A percentile compares a stretch with the other conserved stretches of the same genome.
These are phyloP conservation scores for Lepidurus apus DNA, from an alignment of 1,140 invertebrate species.

Conservation along the genomic window DNA sequence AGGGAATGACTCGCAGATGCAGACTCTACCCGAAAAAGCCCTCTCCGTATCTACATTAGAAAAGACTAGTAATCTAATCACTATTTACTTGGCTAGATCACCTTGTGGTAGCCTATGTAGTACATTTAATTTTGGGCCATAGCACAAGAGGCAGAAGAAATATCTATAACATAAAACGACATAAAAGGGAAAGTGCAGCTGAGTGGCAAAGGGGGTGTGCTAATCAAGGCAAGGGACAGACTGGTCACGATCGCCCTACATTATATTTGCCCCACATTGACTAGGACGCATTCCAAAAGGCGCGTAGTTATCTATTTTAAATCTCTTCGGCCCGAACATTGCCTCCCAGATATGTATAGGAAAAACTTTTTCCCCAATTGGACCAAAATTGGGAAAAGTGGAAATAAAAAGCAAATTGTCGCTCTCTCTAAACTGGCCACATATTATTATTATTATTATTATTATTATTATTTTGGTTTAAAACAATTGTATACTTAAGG, in stretches of 20 bases:
- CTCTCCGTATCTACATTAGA: neutral
- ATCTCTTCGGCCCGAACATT: neutral
- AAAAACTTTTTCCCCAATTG: neutral
- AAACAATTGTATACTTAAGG: no score
- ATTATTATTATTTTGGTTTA: no score
- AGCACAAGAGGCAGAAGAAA: neutral
- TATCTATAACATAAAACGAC: neutral
- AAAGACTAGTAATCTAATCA: neutral
- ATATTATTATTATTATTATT: no score
- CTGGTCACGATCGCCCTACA: slow-evolving; percentile 8
- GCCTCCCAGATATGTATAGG: neutral
- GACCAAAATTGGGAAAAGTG: no score
- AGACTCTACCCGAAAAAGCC: neutral
- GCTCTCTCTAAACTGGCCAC: no score
- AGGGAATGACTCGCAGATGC: neutral
- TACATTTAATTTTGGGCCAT: neutral
- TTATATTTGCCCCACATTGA: neutral
- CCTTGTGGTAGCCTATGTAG: neutral
- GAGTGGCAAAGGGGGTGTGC: neutral
- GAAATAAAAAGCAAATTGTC: no score
- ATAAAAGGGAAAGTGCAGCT: slow-evolving; percentile 1
- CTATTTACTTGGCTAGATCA: neutral
- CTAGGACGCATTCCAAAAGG: neutral
- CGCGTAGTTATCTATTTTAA: neutral
- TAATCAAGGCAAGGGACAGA: neutral